Evolutionary conservation across 2,113 vertebrate species (phyloP).

Genomic region (Peromyscus polionotus): DNA sequence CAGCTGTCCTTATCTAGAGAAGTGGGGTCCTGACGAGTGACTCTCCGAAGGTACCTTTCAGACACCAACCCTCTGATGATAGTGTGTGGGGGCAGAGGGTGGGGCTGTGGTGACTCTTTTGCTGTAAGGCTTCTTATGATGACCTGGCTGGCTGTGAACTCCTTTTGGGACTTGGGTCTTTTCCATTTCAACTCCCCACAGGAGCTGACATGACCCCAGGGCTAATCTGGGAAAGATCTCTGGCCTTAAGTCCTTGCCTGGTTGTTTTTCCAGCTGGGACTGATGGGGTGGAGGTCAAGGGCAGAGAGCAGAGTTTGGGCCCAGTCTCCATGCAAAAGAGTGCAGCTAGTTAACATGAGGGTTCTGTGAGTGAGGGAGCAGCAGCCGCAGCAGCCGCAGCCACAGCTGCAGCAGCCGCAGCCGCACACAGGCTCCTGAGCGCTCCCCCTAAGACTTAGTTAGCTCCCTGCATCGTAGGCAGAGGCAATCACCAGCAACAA

Average conservation of each 20-base stretch:
- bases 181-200: slow-evolving; percentile 43
- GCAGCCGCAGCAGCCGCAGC: too few relatives aligned
- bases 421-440: background rate
- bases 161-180: slow-evolving; percentile 51
- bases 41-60: background rate
- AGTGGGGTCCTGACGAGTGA: background rate
- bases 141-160: slow-evolving; percentile 44
- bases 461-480: background rate
- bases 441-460: background rate
- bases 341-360: background rate
- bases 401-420: too few relatives aligned
- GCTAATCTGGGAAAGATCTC: slow-evolving; percentile 60
- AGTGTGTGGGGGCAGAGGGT: background rate
- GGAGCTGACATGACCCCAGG: slow-evolving; percentile 42
- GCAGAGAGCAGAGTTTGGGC: background rate
- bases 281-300: background rate
- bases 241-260: background rate
- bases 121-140: background rate
- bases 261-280: slow-evolving; percentile 31
- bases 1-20: background rate
- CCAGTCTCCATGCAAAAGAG: slow-evolving; percentile 1
- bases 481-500: background rate
- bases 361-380: background rate
- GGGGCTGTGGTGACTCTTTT: slow-evolving; percentile 9
- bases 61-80: background rate